phyloP scores from a whole-genome alignment of 2,888 invertebrate species.

The Pammene fasciana region DNA sequence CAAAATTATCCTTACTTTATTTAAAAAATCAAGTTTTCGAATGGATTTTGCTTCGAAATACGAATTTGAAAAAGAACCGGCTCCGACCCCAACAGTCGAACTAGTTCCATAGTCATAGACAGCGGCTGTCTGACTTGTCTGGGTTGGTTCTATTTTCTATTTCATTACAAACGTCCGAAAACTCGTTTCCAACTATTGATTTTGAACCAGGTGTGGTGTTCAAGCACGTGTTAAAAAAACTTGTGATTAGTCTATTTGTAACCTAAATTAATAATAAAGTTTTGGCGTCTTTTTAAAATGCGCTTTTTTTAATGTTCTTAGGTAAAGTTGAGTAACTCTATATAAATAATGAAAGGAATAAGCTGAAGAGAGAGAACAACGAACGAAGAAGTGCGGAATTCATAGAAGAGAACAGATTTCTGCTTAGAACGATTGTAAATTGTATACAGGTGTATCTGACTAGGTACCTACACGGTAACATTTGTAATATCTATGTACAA shows the following conservation, averaged over 20 bases:
- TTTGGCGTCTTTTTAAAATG: too few species aligned
- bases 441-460: too few species aligned
- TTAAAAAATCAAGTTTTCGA: conserved; percentile 54
- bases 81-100: conserved; percentile 51
- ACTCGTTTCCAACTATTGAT: conserved; percentile 27
- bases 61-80: conserved; percentile 53
- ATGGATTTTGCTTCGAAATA: conserved; percentile 49
- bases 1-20: conserved; percentile 39
- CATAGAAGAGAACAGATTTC: too few species aligned
- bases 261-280: neutral
- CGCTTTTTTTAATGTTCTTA: too few species aligned
- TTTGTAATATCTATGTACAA: neutral
- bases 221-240: neutral
- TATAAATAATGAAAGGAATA: too few species aligned
- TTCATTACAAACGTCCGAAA: conserved; percentile 14
- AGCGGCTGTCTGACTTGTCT: conserved; percentile 46
- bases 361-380: too few species aligned
- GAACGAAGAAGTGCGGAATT: too few species aligned
- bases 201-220: conserved; percentile 18
- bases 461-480: too few species aligned
- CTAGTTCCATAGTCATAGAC: conserved; percentile 47
- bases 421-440: too few species aligned
- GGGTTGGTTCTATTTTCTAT: conserved; percentile 40
- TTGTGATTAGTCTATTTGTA: neutral
- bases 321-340: too few species aligned